A percentile compares a stretch with the other conserved stretches of the same genome.
Evolutionary conservation across 2,888 invertebrate genomes (phyloP).

Genomic region (Idaea dimidiata): DNA sequence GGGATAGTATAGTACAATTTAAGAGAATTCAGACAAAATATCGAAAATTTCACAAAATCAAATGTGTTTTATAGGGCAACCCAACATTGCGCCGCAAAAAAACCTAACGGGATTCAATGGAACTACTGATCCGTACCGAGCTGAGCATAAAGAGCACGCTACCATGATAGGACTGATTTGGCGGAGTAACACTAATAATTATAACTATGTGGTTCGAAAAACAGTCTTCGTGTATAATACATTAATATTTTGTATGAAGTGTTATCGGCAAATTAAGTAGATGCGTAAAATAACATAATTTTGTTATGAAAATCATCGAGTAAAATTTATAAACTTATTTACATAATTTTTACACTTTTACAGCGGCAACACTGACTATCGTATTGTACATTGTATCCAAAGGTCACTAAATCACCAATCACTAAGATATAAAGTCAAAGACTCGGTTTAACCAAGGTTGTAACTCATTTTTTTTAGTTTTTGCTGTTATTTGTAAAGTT

Average conservation of each 20-base stretch:
- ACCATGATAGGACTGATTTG: not conserved
- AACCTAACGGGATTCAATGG: not conserved
- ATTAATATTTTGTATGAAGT: too few species aligned
- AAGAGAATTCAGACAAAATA: not conserved
- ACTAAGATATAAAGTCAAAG: not conserved
- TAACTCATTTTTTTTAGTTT: not conserved
- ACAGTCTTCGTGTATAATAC: too few species aligned
- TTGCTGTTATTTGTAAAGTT: not conserved
- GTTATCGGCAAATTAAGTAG: too few species aligned
- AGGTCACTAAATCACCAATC: not conserved
- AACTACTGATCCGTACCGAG: not conserved
- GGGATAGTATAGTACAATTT: not conserved
- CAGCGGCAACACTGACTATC: not conserved
- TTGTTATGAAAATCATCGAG: not conserved
- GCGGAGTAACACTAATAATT: not conserved
- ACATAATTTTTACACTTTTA: not conserved
- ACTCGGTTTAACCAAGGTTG: not conserved
- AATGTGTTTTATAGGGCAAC: not conserved
- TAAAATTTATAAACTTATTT: not conserved
- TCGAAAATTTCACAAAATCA: not conserved
- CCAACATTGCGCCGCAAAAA: not conserved
- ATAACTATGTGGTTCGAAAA: too few species aligned
- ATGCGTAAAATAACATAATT: too few species aligned
- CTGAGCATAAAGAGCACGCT: not conserved
- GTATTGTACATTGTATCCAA: too few species aligned